These are phyloP conservation scores for Lontra canadensis DNA, from an alignment of 2,113 vertebrate species.

Conservation along the genomic window DNA sequence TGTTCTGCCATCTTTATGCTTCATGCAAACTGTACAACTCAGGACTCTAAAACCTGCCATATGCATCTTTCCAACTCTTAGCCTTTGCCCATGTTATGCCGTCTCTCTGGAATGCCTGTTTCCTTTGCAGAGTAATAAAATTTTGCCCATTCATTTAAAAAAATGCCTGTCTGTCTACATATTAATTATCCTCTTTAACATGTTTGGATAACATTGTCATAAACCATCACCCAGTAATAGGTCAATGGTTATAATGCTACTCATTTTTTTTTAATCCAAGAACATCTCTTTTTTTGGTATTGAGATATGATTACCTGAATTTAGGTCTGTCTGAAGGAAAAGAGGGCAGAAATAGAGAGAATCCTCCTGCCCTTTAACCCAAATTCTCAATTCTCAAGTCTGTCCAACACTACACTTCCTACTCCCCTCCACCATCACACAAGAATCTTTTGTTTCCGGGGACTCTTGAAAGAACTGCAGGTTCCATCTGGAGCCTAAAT, in stretches of 20 bases:
- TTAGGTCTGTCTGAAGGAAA: not conserved
- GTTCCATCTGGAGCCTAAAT: not conserved
- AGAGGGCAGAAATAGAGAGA: not conserved
- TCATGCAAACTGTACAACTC: not conserved
- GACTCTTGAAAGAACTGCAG: not conserved
- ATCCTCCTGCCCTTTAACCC: not conserved
- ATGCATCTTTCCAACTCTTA: not conserved
- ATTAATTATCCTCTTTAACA: not conserved
- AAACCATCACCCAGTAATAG: not conserved
- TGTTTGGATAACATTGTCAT: not conserved
- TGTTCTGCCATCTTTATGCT: not conserved
- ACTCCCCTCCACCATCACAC: not conserved
- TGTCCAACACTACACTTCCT: not conserved
- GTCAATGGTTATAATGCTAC: not conserved
- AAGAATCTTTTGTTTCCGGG: not conserved
- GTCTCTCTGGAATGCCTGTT: not conserved
- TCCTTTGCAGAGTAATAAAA: not conserved
- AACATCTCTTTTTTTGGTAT: not conserved
- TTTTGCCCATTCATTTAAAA: not conserved
- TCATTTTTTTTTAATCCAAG: not conserved
- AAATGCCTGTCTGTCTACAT: not conserved
- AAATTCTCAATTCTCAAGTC: not conserved
- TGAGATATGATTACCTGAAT: not conserved
- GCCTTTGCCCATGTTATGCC: not conserved
- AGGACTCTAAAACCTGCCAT: not conserved